Base-by-base conservation (phyloP, 2,113 vertebrate genomes). In the Odobenus rosmarus region DNA sequence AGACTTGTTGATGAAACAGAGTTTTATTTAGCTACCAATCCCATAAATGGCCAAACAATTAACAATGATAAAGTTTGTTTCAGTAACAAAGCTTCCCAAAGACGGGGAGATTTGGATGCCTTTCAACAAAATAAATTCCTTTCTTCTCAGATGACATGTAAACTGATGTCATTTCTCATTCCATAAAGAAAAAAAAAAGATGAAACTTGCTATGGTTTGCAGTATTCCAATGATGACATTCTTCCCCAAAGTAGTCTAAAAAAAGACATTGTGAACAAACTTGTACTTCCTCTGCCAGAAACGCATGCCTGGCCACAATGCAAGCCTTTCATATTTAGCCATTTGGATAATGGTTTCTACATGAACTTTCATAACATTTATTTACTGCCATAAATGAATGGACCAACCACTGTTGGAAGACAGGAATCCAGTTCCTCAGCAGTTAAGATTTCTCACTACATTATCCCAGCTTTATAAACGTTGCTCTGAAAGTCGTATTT, bases 141-240 rank as follows among this genome's bases (percentile, higher is more conserved):
- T 98, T 98, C 97, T 98, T 97, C 97, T 98, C 94, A 98, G 97
- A 98, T 98, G 98, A 96, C 98, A 97, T 97, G 96, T 98, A 98
- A 98, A 98, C 96, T 98, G 98, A 99, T 98, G 98, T 98, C 98
- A 99, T 97, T 99, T 98, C 89, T 98, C 98, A 99, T 98, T 98
- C 98, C 97, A 97, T 55, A 88, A 87, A 76, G 42, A n/a, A 89
- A 82, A 62, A 88, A 51, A 80, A 86, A 89, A 92, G 95, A 98
- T 81, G 77, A 98, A 98, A 98, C 97, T 97, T 96, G 90, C 93
- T 97, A 86, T 97, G 97, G 95, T 98, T 98, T 98, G 97, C 98
- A 98, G 93, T 97, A 97, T 92, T 98, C 98, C 98, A 98, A 92
- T 98, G 98, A 98, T 98, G 96, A 98, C 98, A 98, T 99, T 98